Conservation (phyloP, 2,797 vertebrate genomes). For the Sebastes hubbsi region DNA sequence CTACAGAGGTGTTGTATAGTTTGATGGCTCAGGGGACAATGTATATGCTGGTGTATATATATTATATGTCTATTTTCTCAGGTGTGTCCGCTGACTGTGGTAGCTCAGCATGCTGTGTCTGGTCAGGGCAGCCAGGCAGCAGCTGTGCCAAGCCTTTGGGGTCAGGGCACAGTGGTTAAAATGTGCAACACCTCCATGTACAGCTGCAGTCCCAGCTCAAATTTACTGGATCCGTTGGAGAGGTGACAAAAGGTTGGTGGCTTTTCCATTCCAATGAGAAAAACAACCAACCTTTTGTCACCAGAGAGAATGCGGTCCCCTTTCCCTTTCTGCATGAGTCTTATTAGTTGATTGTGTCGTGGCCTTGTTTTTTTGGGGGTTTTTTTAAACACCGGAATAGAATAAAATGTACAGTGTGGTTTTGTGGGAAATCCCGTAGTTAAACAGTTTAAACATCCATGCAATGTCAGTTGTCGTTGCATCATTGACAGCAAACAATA, state of each 20-base stretch:
- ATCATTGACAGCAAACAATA: neutral
- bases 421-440: neutral
- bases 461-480: neutral
- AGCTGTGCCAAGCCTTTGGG: conserved; percentile 81
- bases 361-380: neutral
- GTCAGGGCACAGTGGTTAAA: conserved; percentile 85
- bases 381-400: neutral
- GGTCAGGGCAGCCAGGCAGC: conserved; percentile 85
- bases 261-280: conserved; percentile 83
- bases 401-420: neutral
- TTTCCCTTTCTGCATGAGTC: neutral
- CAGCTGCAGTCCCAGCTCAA: conserved; percentile 77
- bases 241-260: conserved; percentile 95
- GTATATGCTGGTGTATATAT: neutral
- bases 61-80: conserved; percentile 82
- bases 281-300: conserved; percentile 86
- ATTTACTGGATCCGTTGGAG: conserved; percentile 84
- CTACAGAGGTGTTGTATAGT: no score
- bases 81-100: conserved; percentile 81
- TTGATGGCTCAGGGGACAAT: no score
- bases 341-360: neutral
- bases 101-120: conserved; percentile 87
- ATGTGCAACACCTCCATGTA: conserved; percentile 77
- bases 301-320: conserved; percentile 29
- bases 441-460: neutral